These are phyloP conservation scores for Picathartes gymnocephalus DNA, from an alignment of 2,113 vertebrate species.

Conservation along the genomic window DNA sequence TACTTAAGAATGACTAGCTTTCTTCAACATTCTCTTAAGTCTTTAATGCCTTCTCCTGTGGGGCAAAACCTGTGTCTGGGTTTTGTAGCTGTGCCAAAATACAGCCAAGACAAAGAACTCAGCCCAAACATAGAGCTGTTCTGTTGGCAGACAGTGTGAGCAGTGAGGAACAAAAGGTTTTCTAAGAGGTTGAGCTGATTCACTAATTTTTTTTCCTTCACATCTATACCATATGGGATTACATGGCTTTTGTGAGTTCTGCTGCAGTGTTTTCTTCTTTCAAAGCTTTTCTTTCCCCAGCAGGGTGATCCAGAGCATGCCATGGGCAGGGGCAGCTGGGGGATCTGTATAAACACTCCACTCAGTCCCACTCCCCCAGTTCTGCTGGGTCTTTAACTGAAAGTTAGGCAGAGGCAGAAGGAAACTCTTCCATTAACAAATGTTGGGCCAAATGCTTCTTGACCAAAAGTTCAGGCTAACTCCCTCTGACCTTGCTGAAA, in stretches of 20 bases:
- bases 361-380: background rate
- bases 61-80: background rate
- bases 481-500: background rate
- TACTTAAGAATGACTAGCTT: background rate
- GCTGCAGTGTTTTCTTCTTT: background rate
- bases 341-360: fast-evolving
- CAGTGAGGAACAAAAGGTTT: background rate
- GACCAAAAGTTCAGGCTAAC: background rate
- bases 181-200: background rate
- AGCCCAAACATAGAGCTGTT: background rate
- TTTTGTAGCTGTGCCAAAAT: background rate
- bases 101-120: background rate
- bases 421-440: background rate
- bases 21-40: background rate
- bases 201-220: background rate
- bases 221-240: background rate
- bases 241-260: background rate
- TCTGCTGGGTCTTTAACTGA: background rate
- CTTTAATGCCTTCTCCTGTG: background rate
- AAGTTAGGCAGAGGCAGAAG: background rate
- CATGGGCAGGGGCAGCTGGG: background rate
- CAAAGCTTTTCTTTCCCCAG: background rate
- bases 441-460: background rate
- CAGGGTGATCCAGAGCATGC: background rate
- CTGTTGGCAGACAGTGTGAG: background rate